Base-by-base conservation (phyloP, 2,888 invertebrate genomes). In the Torymus auratus region DNA sequence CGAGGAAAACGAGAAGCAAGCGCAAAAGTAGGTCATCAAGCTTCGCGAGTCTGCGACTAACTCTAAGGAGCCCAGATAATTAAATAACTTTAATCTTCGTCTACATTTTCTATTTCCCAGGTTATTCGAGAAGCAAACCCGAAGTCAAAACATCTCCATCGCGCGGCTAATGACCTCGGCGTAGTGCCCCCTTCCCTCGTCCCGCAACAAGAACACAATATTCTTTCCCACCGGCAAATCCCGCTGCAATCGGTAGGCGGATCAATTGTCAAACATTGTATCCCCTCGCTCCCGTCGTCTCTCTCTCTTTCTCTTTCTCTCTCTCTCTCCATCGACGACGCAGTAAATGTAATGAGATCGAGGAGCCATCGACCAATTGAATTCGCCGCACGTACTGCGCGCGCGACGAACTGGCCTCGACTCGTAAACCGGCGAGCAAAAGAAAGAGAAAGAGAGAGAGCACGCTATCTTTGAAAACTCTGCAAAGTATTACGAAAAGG, bases 311-410 rank as follows among this genome's bases (percentile, higher is more conserved):
- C 13, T 28, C 28, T 15, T 15, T 17, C 15, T 28, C 56, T 14
- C 14, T 65, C 23, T 50, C 52, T 60, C 17, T 65, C n/a, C 69
- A 55, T 55, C 69, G 60, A 69, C 68, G 67, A 61, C 23, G 56
- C 60, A 69, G 72, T 73, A 73, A 65, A 73, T 76, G 82, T 80
- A 82, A 82, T 75, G 64, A 80, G 72, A 82, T 75, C 75, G 72
- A 76, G 52, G 20, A 61, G 20, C 13, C 62, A 72, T 72, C 61
- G 64, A 55, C 50, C 61, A 28, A 82, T 78, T 78, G 74, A 56
- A 78, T 80, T 70, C 78, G 13, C 15, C 15, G 82, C 80, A 82
- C 81, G 80, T 81, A 69, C 50, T 14, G n/a, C 17, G 23, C n/a
- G 10, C 23, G 64, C 41, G 62, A 55, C 64, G 53, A 79, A 62